A percentile compares a stretch with the other conserved stretches of the same genome.
Evolutionary conservation across 2,113 vertebrate genomes (phyloP).

Genomic region (Rattus norvegicus): GRCr8 NC_086032.1:12729001-12729500

Average conservation of each 20-base stretch:
- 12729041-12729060: slow-evolving; percentile 44
- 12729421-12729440: not conserved
- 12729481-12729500: not conserved
- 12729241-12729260: no score
- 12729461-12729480: not conserved
- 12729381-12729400: not conserved
- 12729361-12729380: not conserved
- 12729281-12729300: no score
- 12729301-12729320: no score
- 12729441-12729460: not conserved
- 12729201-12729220: not conserved
- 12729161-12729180: not conserved
- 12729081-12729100: not conserved
- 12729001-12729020: not conserved
- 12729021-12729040: not conserved
- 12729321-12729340: no score
- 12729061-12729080: not conserved
- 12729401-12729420: not conserved
- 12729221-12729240: slow-evolving; percentile 1
- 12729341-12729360: not conserved
- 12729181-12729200: not conserved
- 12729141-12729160: not conserved
- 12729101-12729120: slow-evolving; percentile 48
- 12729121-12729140: not conserved
- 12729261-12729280: no score